A percentile compares a stretch with the other conserved stretches of the same genome.
These are phyloP conservation scores for Periphyllus acericola DNA, from an alignment of 2,888 invertebrate species.

Conservation along the genomic window DNA sequence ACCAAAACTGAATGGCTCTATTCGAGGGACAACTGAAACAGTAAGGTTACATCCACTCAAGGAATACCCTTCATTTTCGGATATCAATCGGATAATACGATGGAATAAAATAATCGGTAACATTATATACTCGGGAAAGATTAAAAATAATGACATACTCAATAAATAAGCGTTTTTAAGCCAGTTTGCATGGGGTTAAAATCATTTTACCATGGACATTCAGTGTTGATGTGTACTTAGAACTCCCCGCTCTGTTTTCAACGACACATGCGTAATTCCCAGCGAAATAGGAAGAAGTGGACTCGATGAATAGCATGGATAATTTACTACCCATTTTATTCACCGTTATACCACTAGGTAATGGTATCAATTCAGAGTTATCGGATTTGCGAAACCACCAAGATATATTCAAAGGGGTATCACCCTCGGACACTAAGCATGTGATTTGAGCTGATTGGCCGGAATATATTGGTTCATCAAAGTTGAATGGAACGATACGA, in stretches of 20 bases:
- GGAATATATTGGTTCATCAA: constrained; percentile 71
- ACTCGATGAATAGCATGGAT: constrained; percentile 65
- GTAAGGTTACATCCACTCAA: constrained; percentile 19
- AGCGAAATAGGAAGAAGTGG: constrained; percentile 73
- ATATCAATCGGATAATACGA: constrained; percentile 31
- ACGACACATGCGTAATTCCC: constrained; percentile 73
- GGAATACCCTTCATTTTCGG: background rate
- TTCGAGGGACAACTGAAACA: constrained; percentile 79
- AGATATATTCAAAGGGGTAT: constrained; percentile 77
- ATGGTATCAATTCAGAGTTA: constrained; percentile 74
- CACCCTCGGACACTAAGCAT: constrained; percentile 78
- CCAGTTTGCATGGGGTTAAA: background rate
- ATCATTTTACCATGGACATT: constrained; percentile 72
- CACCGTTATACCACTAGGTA: constrained; percentile 65
- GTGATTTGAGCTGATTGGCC: constrained; percentile 77
- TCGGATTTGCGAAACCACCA: constrained; percentile 73
- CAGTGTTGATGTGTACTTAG: constrained; percentile 70
- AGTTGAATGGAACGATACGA: constrained; percentile 64
- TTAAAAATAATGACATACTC: constrained; percentile 5
- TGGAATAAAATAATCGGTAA: constrained; percentile 32
- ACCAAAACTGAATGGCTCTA: constrained; percentile 69
- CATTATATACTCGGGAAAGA: constrained; percentile 7
- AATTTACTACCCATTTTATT: constrained; percentile 69
- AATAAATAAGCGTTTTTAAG: constrained; percentile 32
- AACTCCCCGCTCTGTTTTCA: constrained; percentile 71